These are phyloP conservation scores for Catharus ustulatus DNA, from an alignment of 2,797 vertebrate species.

Conservation along the genomic window DNA sequence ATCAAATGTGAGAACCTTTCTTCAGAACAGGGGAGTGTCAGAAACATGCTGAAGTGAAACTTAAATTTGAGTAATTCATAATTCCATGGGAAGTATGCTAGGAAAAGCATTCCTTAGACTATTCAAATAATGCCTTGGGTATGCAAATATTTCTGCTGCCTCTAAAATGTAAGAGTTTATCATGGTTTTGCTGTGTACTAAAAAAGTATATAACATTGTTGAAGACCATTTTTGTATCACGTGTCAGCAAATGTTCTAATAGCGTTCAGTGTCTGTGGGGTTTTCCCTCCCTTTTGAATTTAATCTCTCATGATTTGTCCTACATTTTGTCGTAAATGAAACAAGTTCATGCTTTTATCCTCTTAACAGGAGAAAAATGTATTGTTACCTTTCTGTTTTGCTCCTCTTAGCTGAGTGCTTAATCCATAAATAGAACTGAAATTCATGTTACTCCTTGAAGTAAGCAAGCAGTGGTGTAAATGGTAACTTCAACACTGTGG, in stretches of 20 bases:
- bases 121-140: background rate
- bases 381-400: background rate
- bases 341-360: background rate
- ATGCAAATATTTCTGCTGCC: background rate
- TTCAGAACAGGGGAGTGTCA: background rate
- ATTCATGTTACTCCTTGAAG: background rate
- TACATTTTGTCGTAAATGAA: background rate
- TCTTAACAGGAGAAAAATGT: background rate
- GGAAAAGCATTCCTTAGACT: background rate
- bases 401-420: background rate
- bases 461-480: background rate
- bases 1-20: background rate
- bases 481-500: background rate
- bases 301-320: background rate
- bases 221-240: background rate
- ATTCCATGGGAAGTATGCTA: background rate
- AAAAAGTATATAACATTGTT: background rate
- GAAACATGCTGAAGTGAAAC: background rate
- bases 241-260: background rate
- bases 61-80: background rate
- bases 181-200: background rate
- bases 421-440: background rate
- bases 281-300: background rate
- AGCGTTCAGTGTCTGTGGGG: rapidly evolving
- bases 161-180: background rate